phyloP scores from a whole-genome alignment of 64 coral and sea anemone genomes.

The Dendronephthya gigantea region DNA sequence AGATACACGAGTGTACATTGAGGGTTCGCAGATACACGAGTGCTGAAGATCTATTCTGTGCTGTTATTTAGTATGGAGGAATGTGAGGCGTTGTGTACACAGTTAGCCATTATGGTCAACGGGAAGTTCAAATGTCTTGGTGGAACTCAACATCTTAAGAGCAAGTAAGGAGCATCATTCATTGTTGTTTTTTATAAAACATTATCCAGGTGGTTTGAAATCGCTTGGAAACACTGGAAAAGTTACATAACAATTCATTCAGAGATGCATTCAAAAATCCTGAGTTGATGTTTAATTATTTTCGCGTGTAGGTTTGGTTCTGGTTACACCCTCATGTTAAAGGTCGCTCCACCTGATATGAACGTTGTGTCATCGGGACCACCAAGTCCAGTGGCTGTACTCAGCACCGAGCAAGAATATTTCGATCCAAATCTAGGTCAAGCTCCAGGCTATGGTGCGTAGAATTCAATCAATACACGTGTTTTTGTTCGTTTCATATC shows the following conservation, averaged over 20 bases:
- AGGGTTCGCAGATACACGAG: too few species aligned
- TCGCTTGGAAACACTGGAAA: neutral
- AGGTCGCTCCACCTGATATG: conserved; percentile 35
- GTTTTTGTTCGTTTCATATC: too few species aligned
- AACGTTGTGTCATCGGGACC: neutral
- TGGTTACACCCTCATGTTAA: conserved; percentile 92
- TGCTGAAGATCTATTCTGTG: neutral
- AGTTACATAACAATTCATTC: too few species aligned
- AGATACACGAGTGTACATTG: too few species aligned
- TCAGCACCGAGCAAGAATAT: neutral
- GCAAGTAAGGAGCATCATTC: conserved; percentile 35
- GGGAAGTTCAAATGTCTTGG: conserved; percentile 94
- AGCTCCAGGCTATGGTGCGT: neutral
- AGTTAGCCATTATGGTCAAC: conserved; percentile 95
- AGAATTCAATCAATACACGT: neutral
- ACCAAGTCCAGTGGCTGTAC: neutral
- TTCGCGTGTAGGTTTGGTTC: conserved; percentile 51
- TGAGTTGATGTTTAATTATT: too few species aligned
- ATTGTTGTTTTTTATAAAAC: too few species aligned
- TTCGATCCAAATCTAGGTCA: neutral
- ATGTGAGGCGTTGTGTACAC: conserved; percentile 84
- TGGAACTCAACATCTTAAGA: conserved; percentile 85
- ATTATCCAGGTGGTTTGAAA: neutral
- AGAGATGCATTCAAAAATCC: too few species aligned
- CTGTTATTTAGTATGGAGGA: conserved; percentile 80